phyloP scores from a whole-genome alignment of 2,113 vertebrate genomes.

The Lophius piscatorius region DNA sequence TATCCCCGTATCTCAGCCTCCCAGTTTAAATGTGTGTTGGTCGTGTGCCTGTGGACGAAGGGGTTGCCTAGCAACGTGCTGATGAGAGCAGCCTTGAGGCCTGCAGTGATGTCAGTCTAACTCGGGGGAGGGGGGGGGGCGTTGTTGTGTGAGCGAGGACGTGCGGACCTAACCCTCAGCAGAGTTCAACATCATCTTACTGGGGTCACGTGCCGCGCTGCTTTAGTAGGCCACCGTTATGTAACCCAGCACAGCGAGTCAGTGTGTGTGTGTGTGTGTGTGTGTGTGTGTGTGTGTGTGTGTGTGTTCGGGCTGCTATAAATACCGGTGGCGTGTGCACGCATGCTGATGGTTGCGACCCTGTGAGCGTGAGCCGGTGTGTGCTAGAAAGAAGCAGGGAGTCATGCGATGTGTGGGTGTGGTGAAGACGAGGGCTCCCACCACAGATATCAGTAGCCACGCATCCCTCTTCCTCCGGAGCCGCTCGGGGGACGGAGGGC shows the following conservation, averaged over 20 bases:
- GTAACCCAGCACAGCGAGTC: slow-evolving; percentile 53
- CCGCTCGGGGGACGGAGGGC: slow-evolving; percentile 28
- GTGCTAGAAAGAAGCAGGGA: slow-evolving; percentile 21
- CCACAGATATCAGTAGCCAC: slow-evolving; percentile 8
- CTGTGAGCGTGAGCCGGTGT: slow-evolving; percentile 13
- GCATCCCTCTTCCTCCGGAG: slow-evolving; percentile 19
- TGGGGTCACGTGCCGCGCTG: slow-evolving; percentile 63
- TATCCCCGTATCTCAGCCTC: slow-evolving; percentile 44
- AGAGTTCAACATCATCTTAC: slow-evolving; percentile 69
- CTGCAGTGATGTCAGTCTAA: slow-evolving; percentile 65
- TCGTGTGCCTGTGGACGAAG: slow-evolving; percentile 73
- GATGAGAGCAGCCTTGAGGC: slow-evolving; percentile 72
- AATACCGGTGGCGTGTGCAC: slow-evolving; percentile 48
- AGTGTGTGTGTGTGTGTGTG: slow-evolving; percentile 17
- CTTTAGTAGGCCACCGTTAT: slow-evolving; percentile 68
- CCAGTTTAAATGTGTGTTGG: slow-evolving; percentile 70
- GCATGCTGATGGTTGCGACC: not conserved
- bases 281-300: no score
- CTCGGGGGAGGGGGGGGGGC: slow-evolving; percentile 55
- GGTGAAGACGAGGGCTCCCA: slow-evolving; percentile 42
- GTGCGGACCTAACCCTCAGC: slow-evolving; percentile 49
- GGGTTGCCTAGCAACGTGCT: slow-evolving; percentile 78
- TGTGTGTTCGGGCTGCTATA: slow-evolving; percentile 42
- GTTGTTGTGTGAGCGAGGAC: slow-evolving; percentile 23
- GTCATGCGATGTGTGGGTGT: slow-evolving; percentile 46